Base-by-base conservation (phyloP, 2,113 vertebrate species). In the Dasyurus viverrinus region DNA sequence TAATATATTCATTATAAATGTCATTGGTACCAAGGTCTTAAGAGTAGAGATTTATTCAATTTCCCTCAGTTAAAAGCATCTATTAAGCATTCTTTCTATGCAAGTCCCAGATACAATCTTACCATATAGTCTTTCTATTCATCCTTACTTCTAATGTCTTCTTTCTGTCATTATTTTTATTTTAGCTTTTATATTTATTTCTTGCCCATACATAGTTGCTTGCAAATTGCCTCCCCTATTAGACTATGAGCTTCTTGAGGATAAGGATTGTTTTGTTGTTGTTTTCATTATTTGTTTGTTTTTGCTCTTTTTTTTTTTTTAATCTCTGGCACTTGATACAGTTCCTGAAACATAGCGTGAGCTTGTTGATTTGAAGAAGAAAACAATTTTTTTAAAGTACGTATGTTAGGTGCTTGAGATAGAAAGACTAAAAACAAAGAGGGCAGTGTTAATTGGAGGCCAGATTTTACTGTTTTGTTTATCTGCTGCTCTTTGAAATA, bases 401-500 rank as follows among this genome's bases (percentile, higher is more conserved):
- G 36, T 68, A 14, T 36, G n/a, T n/a, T n/a, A 84, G 36, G 68
- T 42, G 68, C n/a, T 84, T 84, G 68, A 19, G n/a, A n/a, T 76
- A n/a, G 14, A 76, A 76, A 76, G 60, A 76, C 36, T 48, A 76
- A 76, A 76, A n/a, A 11, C 4, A 5, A n/a, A 76, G 60, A n/a
- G 57, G 11, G 30, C 36, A 68, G 57, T 12, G 57, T 68, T 68
- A 68, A 68, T 14, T n/a, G 60, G 36, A n/a, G 60, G 68, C 92
- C 94, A 92, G 42, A 53, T 48, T 48, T 93, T 94, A 92, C 19
- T 0, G 0, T 30, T 9, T 36, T 5, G 6, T 54, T 46, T 96
- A 94, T 96, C 92, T 95, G 89, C 91, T 53, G 90, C 0, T n/a
- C 3, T 27, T 93, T 94, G 30, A 90, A 57, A 46, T 84, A 84